These are phyloP conservation scores for Charanyca ferruginea DNA, from an alignment of 2,888 invertebrate genomes.

Conservation along the genomic window DNA sequence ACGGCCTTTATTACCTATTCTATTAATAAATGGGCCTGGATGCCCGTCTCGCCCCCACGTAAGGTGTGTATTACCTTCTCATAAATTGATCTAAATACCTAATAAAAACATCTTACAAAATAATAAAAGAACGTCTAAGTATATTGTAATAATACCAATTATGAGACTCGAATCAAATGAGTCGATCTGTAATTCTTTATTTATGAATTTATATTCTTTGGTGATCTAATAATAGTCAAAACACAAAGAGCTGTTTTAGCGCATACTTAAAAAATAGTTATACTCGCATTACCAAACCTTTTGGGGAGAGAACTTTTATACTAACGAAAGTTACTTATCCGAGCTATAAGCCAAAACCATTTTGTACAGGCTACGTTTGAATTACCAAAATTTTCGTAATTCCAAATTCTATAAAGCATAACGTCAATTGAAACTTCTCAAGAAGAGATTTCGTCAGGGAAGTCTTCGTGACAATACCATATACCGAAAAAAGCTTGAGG, in stretches of 20 bases:
- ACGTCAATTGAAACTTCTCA: neutral
- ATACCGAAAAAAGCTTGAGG: too few relatives aligned
- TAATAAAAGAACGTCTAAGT: neutral
- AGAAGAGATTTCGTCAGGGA: too few relatives aligned
- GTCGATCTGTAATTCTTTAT: neutral
- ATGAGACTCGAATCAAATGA: neutral
- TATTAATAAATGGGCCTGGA: too few relatives aligned
- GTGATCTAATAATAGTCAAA: neutral
- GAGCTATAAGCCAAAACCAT: neutral
- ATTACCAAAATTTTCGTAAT: neutral
- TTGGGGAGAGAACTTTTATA: neutral
- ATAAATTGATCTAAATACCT: too few relatives aligned
- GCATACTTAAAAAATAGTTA: neutral
- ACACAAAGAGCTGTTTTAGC: neutral
- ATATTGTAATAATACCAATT: neutral
- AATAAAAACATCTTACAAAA: neutral
- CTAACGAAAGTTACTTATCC: neutral
- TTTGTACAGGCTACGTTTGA: neutral
- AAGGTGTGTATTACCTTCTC: too few relatives aligned
- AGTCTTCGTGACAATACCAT: too few relatives aligned
- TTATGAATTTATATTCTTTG: too few relatives aligned
- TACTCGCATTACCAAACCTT: neutral
- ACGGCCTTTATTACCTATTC: too few relatives aligned
- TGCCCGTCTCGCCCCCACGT: too few relatives aligned
- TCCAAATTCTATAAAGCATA: neutral